Base-by-base conservation (phyloP, 1,140 invertebrate species). In the Pentalonia nigronervosa region DNA sequence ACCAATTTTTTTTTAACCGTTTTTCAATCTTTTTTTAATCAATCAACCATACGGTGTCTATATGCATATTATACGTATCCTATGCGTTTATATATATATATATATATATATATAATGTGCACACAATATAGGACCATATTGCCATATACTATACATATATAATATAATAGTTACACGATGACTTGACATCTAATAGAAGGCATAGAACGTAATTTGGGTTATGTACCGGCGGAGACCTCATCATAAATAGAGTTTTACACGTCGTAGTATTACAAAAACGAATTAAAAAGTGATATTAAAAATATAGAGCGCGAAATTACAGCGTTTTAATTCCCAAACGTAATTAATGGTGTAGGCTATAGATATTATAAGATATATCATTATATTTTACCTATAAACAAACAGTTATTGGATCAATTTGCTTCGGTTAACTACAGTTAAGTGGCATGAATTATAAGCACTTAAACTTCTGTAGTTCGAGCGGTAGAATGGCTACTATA, bases 381-480 rank as follows among this genome's bases (percentile, higher is more conserved):
- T 36, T 56, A 34, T 7, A 25, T 56, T 36, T 34, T 41, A 76
- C 25, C 25, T 9, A 60, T 17, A 36, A 56, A 89, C 50, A 56
- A 41, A 53, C 88, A 36, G 48, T 89, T 89, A 89, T 41, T n/a
- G 88, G 87, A 53, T 89, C 48, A 34, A 89, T 89, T 56, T 56
- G n/a, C 21, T 89, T 6, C 88, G 88, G 88, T 56, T 41, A 89
- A 89, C 41, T 41, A 41, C 48, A 56, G 48, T 89, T 36, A 53
- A 48, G 45, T 87, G 84, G 21, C 84, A 87, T 36, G 84, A 87
- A 89, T 89, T 89, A 53, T 53, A 53, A 25, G 84, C 41, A 87
- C 14, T 86, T 86, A 76, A 76, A 48, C 45, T 34, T 48, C 45
- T 47, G 1, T 41, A 41, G 41, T 87, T 87, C 45, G 2, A 87